Evolutionary conservation across 2,888 invertebrate genomes (phyloP).

Genomic region (Polylopha cassiicola): DNA sequence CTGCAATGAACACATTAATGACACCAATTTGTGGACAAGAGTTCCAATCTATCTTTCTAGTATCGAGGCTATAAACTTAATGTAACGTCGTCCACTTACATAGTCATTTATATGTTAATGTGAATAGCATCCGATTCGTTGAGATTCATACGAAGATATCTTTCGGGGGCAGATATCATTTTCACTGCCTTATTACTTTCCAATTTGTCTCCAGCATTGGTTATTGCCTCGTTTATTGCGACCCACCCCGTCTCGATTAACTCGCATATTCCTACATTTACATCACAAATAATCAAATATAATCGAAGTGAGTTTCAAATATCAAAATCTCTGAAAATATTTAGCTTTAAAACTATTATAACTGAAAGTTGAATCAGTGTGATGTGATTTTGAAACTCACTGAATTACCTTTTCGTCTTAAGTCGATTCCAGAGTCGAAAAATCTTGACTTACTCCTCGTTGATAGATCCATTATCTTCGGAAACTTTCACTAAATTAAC

Average conservation of each 20-base stretch:
- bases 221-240: slow-evolving; percentile 67
- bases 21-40: slow-evolving; percentile 9
- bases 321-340: slow-evolving; percentile 1
- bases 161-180: slow-evolving; percentile 71
- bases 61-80: slow-evolving; percentile 52
- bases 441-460: slow-evolving; percentile 76
- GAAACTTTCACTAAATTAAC: slow-evolving; percentile 31
- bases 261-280: slow-evolving; percentile 30
- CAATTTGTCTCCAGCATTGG: slow-evolving; percentile 73
- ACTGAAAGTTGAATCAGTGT: background rate
- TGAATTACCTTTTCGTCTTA: slow-evolving; percentile 71
- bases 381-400: slow-evolving; percentile 18
- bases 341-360: background rate
- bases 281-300: slow-evolving; percentile 12
- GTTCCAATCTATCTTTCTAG: slow-evolving; percentile 33
- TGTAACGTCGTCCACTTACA: slow-evolving; percentile 68
- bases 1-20: slow-evolving; percentile 14
- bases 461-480: slow-evolving; percentile 64
- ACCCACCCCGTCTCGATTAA: slow-evolving; percentile 46
- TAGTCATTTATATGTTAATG: slow-evolving; percentile 76
- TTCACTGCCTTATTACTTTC: slow-evolving; percentile 76
- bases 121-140: slow-evolving; percentile 57
- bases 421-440: slow-evolving; percentile 75
- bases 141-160: slow-evolving; percentile 70
- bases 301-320: slow-evolving; percentile 18